Conservation (phyloP, 2,113 vertebrate species). For the Hassar affinis region DNA sequence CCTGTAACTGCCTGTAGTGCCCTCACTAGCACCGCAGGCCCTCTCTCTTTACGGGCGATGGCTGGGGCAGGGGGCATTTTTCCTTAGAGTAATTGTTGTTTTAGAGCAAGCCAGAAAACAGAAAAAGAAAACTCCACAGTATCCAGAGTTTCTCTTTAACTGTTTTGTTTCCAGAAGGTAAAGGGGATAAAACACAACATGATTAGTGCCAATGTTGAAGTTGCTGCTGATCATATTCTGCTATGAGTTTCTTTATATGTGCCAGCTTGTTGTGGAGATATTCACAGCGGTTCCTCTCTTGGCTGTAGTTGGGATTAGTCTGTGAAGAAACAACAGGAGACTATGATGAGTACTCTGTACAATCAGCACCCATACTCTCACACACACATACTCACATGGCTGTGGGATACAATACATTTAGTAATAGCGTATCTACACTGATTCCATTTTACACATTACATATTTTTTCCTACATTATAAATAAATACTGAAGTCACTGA, state of each 20-base stretch:
- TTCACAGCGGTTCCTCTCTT: constrained; percentile 97
- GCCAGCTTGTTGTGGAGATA: constrained; percentile 99
- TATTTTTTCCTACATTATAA: too few relatives aligned
- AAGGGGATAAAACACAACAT: constrained; percentile 46
- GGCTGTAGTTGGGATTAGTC: constrained; percentile 95
- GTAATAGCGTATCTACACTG: too few relatives aligned
- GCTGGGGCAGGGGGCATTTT: constrained; percentile 55
- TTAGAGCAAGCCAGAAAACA: constrained; percentile 53
- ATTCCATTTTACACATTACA: background rate
- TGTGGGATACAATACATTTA: background rate
- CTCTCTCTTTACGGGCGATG: constrained; percentile 38
- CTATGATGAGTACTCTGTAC: background rate
- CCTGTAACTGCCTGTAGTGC: constrained; percentile 56
- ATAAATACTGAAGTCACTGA: too few relatives aligned
- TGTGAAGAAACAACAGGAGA: constrained; percentile 62
- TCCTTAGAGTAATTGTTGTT: constrained; percentile 53
- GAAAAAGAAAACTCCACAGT: constrained; percentile 6
- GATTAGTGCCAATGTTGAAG: constrained; percentile 79
- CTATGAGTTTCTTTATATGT: constrained; percentile 96
- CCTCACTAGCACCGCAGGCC: constrained; percentile 63
- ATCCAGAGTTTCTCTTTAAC: constrained; percentile 68
- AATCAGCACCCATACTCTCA: background rate
- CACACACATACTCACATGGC: background rate
- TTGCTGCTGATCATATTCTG: constrained; percentile 93
- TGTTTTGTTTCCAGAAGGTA: constrained; percentile 62